Evolutionary conservation across 2,888 invertebrate species (phyloP).

Genomic region (Seladonia tumulorum): DNA sequence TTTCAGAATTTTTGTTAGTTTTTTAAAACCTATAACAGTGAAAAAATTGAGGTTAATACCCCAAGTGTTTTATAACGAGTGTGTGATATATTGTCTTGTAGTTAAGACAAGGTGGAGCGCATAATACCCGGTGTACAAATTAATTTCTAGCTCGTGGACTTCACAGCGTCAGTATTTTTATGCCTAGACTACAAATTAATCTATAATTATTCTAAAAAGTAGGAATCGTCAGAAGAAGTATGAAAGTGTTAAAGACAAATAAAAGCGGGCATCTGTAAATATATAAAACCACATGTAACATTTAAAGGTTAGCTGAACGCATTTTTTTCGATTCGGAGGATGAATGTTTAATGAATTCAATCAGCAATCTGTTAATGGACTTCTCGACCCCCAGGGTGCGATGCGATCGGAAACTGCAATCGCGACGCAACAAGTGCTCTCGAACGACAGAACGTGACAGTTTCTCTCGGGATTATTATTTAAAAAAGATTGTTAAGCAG

Average conservation of each 20-base stretch:
- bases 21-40: background rate
- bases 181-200: no score
- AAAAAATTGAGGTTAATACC: background rate
- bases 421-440: background rate
- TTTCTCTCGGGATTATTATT: background rate
- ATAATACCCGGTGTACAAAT: no score
- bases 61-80: background rate
- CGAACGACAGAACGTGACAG: background rate
- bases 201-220: no score
- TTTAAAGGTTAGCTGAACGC: no score
- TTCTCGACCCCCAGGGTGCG: background rate
- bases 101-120: no score
- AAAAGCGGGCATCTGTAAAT: no score
- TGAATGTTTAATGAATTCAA: background rate
- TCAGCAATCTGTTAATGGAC: background rate
- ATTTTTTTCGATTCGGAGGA: background rate
- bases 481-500: background rate
- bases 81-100: no score
- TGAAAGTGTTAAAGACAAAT: no score
- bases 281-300: no score
- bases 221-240: no score
- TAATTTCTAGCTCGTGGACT: no score
- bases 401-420: background rate
- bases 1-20: background rate
- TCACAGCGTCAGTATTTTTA: no score